Conservation (phyloP, 2,888 invertebrate genomes). For the Drosophila austrosaltans region DNA sequence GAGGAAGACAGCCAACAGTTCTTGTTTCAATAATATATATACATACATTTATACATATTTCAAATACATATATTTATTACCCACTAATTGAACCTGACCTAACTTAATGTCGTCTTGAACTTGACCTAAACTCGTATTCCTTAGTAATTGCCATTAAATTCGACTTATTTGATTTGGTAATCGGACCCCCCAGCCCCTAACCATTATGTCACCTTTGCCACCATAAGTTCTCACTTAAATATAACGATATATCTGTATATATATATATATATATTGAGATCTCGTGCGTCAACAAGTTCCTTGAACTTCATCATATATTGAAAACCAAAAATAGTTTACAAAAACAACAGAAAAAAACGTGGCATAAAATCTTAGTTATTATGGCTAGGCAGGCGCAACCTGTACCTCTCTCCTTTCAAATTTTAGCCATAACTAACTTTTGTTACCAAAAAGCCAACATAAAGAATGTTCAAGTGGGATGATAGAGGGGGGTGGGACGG, state of each 20-base stretch:
- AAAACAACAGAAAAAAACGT: constrained; percentile 14
- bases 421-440: constrained; percentile 37
- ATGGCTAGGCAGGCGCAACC: constrained; percentile 36
- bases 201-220: neutral
- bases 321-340: constrained; percentile 37
- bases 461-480: neutral
- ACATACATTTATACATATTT: too few relatives aligned
- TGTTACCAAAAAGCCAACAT: constrained; percentile 1
- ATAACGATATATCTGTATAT: neutral
- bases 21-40: too few relatives aligned
- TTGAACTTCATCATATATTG: constrained; percentile 59
- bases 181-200: neutral
- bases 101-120: neutral
- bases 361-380: constrained; percentile 36
- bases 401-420: constrained; percentile 20
- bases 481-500: neutral
- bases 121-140: constrained; percentile 6
- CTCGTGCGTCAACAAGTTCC: constrained; percentile 54
- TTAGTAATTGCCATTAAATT: constrained; percentile 7
- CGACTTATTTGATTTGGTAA: neutral
- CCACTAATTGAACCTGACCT: constrained; percentile 5
- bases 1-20: too few relatives aligned
- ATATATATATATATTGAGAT: neutral
- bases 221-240: constrained; percentile 29
- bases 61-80: too few relatives aligned